These are phyloP conservation scores for Ptilorrhoa leucosticta DNA, from an alignment of 2,113 vertebrate genomes.

Conservation along the genomic window DNA sequence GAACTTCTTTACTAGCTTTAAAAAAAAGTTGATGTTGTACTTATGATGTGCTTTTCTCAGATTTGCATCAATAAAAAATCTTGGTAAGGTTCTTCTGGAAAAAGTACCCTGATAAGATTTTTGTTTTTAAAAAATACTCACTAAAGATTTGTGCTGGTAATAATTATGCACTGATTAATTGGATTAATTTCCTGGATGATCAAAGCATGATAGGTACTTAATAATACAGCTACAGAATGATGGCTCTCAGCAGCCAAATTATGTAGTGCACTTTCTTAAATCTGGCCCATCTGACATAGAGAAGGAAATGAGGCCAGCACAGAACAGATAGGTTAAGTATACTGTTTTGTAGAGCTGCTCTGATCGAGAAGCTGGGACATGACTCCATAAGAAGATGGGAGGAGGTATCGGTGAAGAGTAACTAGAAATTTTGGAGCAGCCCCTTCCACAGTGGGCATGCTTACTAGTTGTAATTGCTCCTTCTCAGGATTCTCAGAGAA, in stretches of 20 bases:
- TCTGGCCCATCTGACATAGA: not conserved
- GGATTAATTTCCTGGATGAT: slow-evolving; percentile 27
- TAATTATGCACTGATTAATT: slow-evolving; percentile 16
- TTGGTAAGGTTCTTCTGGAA: not conserved
- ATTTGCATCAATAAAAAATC: not conserved
- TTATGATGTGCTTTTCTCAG: not conserved
- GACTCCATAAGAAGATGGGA: not conserved
- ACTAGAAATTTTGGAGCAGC: not conserved
- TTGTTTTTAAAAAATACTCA: not conserved
- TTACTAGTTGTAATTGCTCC: accelerated
- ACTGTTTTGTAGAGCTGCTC: not conserved
- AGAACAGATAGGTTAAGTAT: not conserved
- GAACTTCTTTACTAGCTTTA: not conserved
- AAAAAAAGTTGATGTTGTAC: not conserved
- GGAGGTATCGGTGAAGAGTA: not conserved
- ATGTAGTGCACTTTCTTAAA: not conserved
- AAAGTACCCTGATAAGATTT: not conserved
- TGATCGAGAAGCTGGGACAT: not conserved
- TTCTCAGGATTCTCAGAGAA: not conserved
- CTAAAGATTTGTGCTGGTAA: not conserved
- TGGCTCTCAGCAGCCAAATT: not conserved
- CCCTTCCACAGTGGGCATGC: not conserved
- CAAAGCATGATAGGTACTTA: slow-evolving; percentile 19
- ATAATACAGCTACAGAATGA: not conserved
- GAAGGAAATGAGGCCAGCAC: not conserved